Conservation (phyloP, 2,797 vertebrate genomes). For the Cossypha dichroa region DNA sequence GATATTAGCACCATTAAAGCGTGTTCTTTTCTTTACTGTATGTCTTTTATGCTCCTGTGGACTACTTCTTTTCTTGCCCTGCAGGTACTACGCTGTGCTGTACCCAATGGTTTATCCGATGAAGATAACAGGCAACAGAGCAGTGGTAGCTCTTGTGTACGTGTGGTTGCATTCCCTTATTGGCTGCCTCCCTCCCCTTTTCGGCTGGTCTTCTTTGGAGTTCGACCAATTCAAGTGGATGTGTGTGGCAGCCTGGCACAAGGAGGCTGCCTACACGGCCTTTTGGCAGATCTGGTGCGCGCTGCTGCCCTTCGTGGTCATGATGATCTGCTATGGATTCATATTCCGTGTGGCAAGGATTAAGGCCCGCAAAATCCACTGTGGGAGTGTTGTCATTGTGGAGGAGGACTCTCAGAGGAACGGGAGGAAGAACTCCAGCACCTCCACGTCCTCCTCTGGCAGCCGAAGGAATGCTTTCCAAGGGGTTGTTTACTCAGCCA, state of each 20-base stretch:
- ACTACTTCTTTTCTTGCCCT: neutral
- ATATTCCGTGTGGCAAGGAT: slow-evolving; percentile 96
- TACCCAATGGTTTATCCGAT: slow-evolving; percentile 99
- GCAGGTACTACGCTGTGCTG: slow-evolving; percentile 95
- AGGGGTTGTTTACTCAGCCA: slow-evolving; percentile 91
- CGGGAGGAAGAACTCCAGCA: slow-evolving; percentile 93
- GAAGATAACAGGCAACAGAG: slow-evolving; percentile 97
- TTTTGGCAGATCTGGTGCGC: slow-evolving; percentile 97
- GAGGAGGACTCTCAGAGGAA: slow-evolving; percentile 84
- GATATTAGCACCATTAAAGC: neutral
- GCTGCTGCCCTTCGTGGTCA: slow-evolving; percentile 85
- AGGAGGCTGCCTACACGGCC: slow-evolving; percentile 86
- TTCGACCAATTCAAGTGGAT: slow-evolving; percentile 97
- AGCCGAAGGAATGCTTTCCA: slow-evolving; percentile 85
- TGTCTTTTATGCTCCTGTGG: neutral
- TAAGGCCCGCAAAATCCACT: slow-evolving; percentile 96
- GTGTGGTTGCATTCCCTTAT: slow-evolving; percentile 95
- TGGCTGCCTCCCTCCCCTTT: slow-evolving; percentile 94
- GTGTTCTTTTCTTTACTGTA: neutral
- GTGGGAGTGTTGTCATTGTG: slow-evolving; percentile 85
- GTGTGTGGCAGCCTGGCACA: slow-evolving; percentile 95
- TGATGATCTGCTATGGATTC: slow-evolving; percentile 93
- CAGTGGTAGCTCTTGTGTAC: slow-evolving; percentile 88
- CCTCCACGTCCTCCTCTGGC: slow-evolving; percentile 91
- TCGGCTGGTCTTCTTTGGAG: slow-evolving; percentile 94